Base-by-base conservation (phyloP, 64 coral and sea anemone species). In the Actinia tenebrosa region DNA sequence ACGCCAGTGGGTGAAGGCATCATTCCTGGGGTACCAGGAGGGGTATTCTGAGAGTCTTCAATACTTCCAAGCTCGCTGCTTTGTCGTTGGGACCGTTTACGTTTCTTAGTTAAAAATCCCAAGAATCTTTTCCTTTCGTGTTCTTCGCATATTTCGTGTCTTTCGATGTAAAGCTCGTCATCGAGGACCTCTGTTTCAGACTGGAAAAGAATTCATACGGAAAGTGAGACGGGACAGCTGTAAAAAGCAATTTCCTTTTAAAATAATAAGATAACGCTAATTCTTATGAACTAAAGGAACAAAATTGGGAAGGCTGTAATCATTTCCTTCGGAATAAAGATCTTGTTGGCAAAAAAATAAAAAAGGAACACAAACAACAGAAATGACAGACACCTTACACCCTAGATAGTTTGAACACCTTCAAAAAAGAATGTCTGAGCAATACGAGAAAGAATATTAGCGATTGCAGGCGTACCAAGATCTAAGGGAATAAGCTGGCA, bases 51-150 rank as follows among this genome's bases (percentile, higher is more conserved):
- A 19, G 86, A 88, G 64, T 93, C 93, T 82, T 95, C 93, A 26
- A 82, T 63, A 82, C 56, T 79, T 30, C 64, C 89, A 23, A 91
- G 87, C 89, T 99, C 97, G 88, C 97, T 99, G 86, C 82, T 99
- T 77, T 92, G 91, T 53, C 97, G 83, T 47, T 88, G 80, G 19
- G 93, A 83, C 46, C 97, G 91, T 47, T 99, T 99, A 59, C 93
- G 83, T 71, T 99, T 99, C 78, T 99, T 99, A 22, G 91, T 99
- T 17, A 95, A 42, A 18, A 95, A 87, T 47, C 97, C 97, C 20
- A 99, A 79, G 88, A 99, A 99, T 64, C 97, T 80, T 84, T 95
- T 99, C 18, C 97, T 86, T 91, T 99, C 97, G 16, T 99, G 93
- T 56, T 99, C 97, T 83, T 99, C 97, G 69, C 97, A 99, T 80